Evolutionary conservation across 2,888 invertebrate species (phyloP), one percentile per base, ranked within the genome.

Genomic region (Sicus ferrugineus): DNA sequence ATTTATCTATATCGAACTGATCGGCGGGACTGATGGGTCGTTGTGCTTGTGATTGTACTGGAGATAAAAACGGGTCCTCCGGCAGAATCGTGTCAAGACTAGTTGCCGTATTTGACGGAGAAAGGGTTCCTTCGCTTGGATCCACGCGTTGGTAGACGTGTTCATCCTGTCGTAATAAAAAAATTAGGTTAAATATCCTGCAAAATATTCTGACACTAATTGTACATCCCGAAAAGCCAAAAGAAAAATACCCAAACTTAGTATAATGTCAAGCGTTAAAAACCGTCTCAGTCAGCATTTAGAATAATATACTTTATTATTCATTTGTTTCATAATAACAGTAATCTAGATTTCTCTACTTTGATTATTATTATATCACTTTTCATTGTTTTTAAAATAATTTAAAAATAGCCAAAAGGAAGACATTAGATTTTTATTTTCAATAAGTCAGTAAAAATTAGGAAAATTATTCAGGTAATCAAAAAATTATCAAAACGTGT

Each of bases 51-150:
- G 76, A 77, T 7, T 77, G 76, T 66, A 77, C 76, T 1, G 80
- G 78, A 70, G 83, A 82, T 64, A 82, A 76, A 72, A 82, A 84
- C 19, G 84, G 83, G 77, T 84, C 85, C 75, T 85, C 85, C 14
- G 84, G 84, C 31, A 85, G 70, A 73, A 84, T 85, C 71, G 83
- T 85, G 73, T 89, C 89, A 72, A 90, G 82, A 72, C 89, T 89
- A 28, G 89, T 89, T 80, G 88, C 87, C 77, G 89, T 89, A 68
- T 90, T 89, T 50, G 90, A 89, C 42, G 88, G 84, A 2, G 89
- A 89, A 16, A 89, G 83, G 34, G 88, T 87, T 58, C 88, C 86
- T 58, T 83, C 80, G 72, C 74, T 75, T n/a, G 74, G 70, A 73
- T 79, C 76, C 28, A 85, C 85, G 65, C 85, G 80, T 23, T 83